Evolutionary conservation across 1,140 invertebrate species (phyloP), one percentile per base, ranked within the genome.

Genomic region (Paralvinella palmiformis): DNA sequence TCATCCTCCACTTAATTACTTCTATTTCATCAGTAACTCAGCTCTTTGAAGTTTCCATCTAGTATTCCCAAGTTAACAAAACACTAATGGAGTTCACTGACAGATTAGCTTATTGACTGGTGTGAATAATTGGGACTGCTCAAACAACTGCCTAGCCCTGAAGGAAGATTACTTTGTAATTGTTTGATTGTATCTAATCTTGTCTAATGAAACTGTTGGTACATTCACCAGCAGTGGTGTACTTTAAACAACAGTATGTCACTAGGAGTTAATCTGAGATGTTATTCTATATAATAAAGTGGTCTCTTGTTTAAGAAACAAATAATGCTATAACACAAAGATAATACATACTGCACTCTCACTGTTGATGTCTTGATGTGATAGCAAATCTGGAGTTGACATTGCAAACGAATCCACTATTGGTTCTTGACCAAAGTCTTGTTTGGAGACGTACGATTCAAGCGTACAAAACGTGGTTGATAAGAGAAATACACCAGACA

Each of bases 331-430:
- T 48, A 48, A 48, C 44, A 48, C 44, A 48, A 2, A 48, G 10
- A 48, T 48, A 48, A 48, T 48, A 48, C 44, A 48, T 48, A 48
- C 44, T 48, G 44, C 2, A 48, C 44, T 48, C n/a, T 48, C 44
- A 48, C 2, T 48, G 44, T 48, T 48, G 44, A 48, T 48, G 44
- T 48, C 10, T 48, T 24, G 44, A 48, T 48, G n/a, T n/a, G n/a
- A n/a, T n/a, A n/a, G n/a, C n/a, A n/a, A n/a, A n/a, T n/a, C n/a
- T n/a, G n/a, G n/a, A n/a, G n/a, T n/a, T n/a, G n/a, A n/a, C n/a
- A n/a, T n/a, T n/a, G n/a, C n/a, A n/a, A n/a, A n/a, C n/a, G n/a
- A n/a, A n/a, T n/a, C n/a, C n/a, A n/a, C n/a, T n/a, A n/a, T n/a
- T n/a, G n/a, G n/a, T n/a, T n/a, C n/a, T n/a, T n/a, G n/a, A n/a